Evolutionary conservation across 2,113 vertebrate species (phyloP), one percentile per base, ranked within the genome.

Genomic region (Alligator sinensis): DNA sequence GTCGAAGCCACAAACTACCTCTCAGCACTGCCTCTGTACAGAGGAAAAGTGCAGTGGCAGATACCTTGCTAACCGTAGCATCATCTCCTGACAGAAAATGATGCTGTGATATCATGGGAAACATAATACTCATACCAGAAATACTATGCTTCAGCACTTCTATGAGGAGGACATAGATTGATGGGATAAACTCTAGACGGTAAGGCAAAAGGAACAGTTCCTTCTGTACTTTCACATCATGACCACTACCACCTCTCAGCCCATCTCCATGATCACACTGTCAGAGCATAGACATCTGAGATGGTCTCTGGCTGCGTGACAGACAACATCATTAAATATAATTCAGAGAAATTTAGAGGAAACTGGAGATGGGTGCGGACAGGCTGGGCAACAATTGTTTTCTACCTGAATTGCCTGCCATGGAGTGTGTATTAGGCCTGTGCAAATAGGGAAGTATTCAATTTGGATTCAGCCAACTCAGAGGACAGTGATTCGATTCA

Each of bases 301-400:
- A 47, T 30, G 59, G 19, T 84, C 62, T 90, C 66, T 91, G 88
- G 57, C 77, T 92, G 18, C 38, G 38, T 55, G 89, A 94, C 79
- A 92, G 90, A 3, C 77, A 80, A 9, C 87, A 85, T 55, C 74
- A 83, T 80, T 16, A 63, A 82, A 91, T 72, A n/a, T 84, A 89
- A 92, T 75, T 92, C 77, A 34, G 54, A 47, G 91, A 78, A 72
- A 18, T 79, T 93, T 61, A 92, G 92, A 0, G 0, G 57, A 94
- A 93, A 87, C 57, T 88, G 82, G 85, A 90, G 82, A 60, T 9
- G 87, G 68, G 66, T 55, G 63, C 64, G 82, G 90, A 94, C 86
- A 90, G 76, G 77, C 28, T 76, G 91, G 84, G 94, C 86, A 94
- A 96, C 92, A 91, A 81, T 58, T 85, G 57, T 88, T 96, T 97